Conservation (phyloP, 2,113 vertebrate genomes). For the Chaenogobius annularis region DNA sequence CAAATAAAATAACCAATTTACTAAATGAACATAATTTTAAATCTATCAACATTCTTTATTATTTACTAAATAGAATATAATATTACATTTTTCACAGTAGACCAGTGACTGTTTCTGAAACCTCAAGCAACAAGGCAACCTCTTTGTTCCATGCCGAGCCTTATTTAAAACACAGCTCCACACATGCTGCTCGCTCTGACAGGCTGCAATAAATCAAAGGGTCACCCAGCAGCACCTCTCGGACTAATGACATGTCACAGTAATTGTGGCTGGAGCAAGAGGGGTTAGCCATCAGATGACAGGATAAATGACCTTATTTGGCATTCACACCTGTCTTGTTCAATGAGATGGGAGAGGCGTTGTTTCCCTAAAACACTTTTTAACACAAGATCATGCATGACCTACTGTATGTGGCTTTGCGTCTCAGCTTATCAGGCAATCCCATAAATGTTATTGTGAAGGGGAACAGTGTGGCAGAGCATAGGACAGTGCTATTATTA, state of each 20-base stretch:
- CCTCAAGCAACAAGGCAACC: neutral
- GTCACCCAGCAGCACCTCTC: conserved; percentile 52
- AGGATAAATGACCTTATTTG: conserved; percentile 57
- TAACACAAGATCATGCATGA: conserved; percentile 35
- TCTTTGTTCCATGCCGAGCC: conserved; percentile 20
- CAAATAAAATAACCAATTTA: neutral
- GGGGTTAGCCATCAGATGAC: conserved; percentile 50
- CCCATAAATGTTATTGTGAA: conserved; percentile 51
- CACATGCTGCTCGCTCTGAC: conserved; percentile 42
- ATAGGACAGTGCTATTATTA: conserved; percentile 18
- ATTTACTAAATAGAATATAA: neutral
- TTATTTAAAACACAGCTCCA: conserved; percentile 55
- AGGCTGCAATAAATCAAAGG: conserved; percentile 68
- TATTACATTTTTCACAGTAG: neutral
- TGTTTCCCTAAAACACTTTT: conserved; percentile 36
- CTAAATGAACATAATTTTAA: neutral
- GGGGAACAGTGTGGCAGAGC: conserved; percentile 37
- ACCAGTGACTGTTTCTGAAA: neutral
- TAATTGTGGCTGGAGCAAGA: conserved; percentile 55
- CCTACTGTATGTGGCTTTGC: conserved; percentile 29
- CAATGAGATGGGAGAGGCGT: conserved; percentile 27
- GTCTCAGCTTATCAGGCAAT: conserved; percentile 49
- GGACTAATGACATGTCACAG: conserved; percentile 61
- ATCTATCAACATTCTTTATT: neutral
- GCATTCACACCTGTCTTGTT: conserved; percentile 58